These are phyloP conservation scores for Valencia hispanica DNA, from an alignment of 2,797 vertebrate genomes.

Conservation along the genomic window DNA sequence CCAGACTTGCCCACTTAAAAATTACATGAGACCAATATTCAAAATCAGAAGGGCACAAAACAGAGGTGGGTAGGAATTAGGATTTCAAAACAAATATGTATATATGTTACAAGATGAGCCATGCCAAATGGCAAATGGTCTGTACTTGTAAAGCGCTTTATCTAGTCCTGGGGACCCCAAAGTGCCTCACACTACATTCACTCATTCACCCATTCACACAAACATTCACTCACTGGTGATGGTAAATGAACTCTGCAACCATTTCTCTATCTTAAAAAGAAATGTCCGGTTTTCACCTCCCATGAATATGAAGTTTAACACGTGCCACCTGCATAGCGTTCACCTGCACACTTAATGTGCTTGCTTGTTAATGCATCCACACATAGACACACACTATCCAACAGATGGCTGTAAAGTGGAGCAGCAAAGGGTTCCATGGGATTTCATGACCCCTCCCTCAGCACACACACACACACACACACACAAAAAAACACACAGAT, in stretches of 20 bases:
- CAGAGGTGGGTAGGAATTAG: conserved; percentile 8
- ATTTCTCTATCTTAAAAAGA: background rate
- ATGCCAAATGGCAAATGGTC: no score
- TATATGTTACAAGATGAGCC: background rate
- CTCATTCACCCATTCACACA: no score
- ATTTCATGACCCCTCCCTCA: conserved; percentile 79
- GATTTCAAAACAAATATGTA: background rate
- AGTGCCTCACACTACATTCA: no score
- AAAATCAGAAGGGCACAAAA: conserved; percentile 47
- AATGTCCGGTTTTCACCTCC: background rate
- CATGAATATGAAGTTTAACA: conserved; percentile 1
- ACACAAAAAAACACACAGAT: background rate
- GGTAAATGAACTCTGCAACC: background rate
- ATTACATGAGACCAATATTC: conserved; percentile 84
- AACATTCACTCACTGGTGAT: no score
- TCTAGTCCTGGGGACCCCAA: no score
- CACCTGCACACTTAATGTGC: conserved; percentile 28
- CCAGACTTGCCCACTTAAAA: conserved; percentile 87
- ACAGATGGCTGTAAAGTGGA: conserved; percentile 68
- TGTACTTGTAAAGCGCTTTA: no score
- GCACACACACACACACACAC: conserved; percentile 5
- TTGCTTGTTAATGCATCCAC: conserved; percentile 19
- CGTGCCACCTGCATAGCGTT: conserved; percentile 2
- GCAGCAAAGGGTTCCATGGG: conserved; percentile 62
- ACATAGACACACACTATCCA: conserved; percentile 38